phyloP scores from a whole-genome alignment of 2,797 vertebrate genomes.

The Ara ararauna region DNA sequence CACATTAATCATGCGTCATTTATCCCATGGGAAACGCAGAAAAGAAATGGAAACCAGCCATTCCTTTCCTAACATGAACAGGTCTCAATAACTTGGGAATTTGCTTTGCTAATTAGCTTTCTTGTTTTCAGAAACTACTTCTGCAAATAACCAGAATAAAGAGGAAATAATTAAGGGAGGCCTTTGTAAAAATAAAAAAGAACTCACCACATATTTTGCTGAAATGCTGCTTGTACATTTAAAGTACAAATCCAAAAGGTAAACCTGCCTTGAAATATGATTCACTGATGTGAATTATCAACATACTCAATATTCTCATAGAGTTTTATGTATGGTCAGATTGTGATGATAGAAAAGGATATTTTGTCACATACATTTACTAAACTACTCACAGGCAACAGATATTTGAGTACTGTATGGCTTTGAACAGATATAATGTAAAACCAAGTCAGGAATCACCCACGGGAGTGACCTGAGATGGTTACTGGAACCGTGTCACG shows the following conservation, averaged over 20 bases:
- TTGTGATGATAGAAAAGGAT: not conserved
- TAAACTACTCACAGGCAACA: not conserved
- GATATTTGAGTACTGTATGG: not conserved
- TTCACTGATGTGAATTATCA: not conserved
- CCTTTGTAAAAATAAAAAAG: not conserved
- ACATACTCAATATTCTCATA: not conserved
- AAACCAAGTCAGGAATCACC: not conserved
- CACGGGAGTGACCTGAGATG: not conserved
- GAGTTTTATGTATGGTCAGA: not conserved
- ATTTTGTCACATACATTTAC: not conserved
- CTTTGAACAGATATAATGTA: not conserved
- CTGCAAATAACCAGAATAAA: not conserved
- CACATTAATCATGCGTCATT: not conserved
- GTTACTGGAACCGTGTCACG: accelerated
- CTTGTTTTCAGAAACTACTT: not conserved
- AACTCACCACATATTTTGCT: not conserved
- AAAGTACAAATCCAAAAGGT: not conserved
- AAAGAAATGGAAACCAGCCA: not conserved
- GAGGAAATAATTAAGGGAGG: not conserved
- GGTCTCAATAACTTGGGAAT: not conserved
- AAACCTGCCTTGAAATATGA: not conserved
- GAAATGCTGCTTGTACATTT: not conserved
- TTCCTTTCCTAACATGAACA: not conserved
- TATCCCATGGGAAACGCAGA: not conserved
- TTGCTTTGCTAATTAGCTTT: conserved; percentile 6